Conservation (phyloP, 1,140 invertebrate species). For the Drosophila leontia region DNA sequence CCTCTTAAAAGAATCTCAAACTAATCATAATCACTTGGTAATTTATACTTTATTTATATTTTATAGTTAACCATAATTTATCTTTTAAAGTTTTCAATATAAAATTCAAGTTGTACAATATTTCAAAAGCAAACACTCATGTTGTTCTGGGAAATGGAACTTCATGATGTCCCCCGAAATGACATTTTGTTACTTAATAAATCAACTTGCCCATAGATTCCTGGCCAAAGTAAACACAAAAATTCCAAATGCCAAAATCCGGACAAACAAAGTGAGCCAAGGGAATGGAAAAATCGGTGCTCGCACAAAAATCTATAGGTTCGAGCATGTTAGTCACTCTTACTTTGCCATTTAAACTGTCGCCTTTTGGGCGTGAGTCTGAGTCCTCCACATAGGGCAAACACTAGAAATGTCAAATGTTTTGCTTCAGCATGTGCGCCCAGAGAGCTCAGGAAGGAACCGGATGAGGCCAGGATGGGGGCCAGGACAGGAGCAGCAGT, state of each 20-base stretch:
- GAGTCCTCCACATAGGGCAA: conserved; percentile 37
- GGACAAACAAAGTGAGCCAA: conserved; percentile 16
- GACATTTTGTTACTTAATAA: conserved; percentile 14
- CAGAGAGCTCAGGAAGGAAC: conserved; percentile 1
- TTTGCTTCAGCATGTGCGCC: conserved; percentile 49
- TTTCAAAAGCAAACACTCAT: not conserved
- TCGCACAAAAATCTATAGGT: conserved; percentile 19
- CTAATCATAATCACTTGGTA: too few relatives aligned
- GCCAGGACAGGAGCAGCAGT: conserved; percentile 41
- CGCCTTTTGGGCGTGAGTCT: conserved; percentile 28
- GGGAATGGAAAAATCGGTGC: conserved; percentile 42
- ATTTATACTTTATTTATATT: not conserved
- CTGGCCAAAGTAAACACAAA: conserved; percentile 12
- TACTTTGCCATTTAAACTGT: conserved; percentile 59
- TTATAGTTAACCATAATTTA: not conserved
- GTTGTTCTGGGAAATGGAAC: conserved; percentile 7
- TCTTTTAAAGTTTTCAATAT: not conserved
- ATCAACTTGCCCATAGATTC: conserved; percentile 13
- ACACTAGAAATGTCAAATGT: conserved; percentile 66
- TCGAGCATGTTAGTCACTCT: conserved; percentile 27
- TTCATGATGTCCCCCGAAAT: not conserved
- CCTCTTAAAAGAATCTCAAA: too few relatives aligned
- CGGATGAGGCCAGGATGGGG: conserved; percentile 15
- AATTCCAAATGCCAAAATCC: conserved; percentile 16
- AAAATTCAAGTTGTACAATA: not conserved